Base-by-base conservation (phyloP, 2,113 vertebrate genomes). In the Corythaixoides concolor region DNA sequence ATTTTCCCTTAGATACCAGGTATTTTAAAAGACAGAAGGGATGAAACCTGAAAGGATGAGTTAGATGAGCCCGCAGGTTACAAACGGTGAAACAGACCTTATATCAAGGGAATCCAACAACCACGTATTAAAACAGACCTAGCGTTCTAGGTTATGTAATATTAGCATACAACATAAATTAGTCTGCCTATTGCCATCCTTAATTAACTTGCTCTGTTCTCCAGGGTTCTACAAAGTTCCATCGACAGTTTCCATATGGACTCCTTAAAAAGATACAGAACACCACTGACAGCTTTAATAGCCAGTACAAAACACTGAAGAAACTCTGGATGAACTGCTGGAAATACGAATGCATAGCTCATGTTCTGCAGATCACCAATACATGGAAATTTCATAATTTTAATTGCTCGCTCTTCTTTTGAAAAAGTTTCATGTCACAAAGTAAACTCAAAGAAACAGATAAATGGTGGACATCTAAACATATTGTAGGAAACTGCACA, bases 401-500 rank as follows among this genome's bases (percentile, higher is more conserved):
- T 27, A 82, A 75, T 20, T 60, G 27, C 12, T 78, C 62, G 32
- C 27, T 74, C 55, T 66, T 39, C 37, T 20, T 91, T 45, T 84
- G 0, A 16, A 41, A 20, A 68, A n/a, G 12, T 43, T 67, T 55
- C 8, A 11, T 2, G 4, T 22, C 15, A 41, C 52, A 58, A 81
- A 69, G 39, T 60, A 49, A 77, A 69, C 12, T 30, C 11, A 68
- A n/a, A 35, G 11, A 32, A 49, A 80, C 18, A 86, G 26, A 58
- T 17, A 43, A 0, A 4, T 0, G 4, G 12, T 13, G 8, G 12
- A 27, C 3, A 45, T 27, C 21, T 15, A 84, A 60, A 47, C 7
- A 24, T 28, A 45, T 74, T 0, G 3, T 2, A 85, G 28, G 60
- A 70, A 87, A 59, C 77, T 32, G 15, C n/a, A 50, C 0, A 39